Conservation (phyloP, 2,113 vertebrate species). For the Anolis sagrei region DNA sequence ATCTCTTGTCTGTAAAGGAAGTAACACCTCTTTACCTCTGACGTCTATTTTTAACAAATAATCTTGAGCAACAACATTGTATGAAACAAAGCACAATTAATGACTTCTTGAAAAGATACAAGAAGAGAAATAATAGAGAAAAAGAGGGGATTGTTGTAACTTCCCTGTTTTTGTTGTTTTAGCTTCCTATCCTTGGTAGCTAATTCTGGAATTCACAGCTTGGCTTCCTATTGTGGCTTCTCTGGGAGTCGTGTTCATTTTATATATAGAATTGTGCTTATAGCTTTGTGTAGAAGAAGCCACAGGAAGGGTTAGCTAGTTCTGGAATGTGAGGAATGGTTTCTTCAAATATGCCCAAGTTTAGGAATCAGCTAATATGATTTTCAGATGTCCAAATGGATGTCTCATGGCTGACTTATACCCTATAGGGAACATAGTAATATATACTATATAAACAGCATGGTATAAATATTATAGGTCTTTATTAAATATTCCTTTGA, state of each 20-base stretch:
- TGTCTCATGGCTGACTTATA: neutral
- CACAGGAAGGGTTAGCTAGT: conserved; percentile 46
- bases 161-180: conserved; percentile 59
- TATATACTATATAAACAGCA: neutral
- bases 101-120: conserved; percentile 68
- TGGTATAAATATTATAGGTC: neutral
- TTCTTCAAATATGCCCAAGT: conserved; percentile 61
- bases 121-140: conserved; percentile 68
- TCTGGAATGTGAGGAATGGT: conserved; percentile 59
- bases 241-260: conserved; percentile 59
- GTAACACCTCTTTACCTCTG: neutral
- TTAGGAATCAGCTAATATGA: conserved; percentile 43
- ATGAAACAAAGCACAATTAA: conserved; percentile 67
- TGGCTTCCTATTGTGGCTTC: conserved; percentile 67
- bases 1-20: neutral
- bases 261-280: conserved; percentile 56
- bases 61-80: conserved; percentile 42
- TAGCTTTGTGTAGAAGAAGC: conserved; percentile 56
- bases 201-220: conserved; percentile 68
- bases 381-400: conserved; percentile 47
- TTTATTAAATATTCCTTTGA: neutral
- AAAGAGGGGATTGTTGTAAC: conserved; percentile 54
- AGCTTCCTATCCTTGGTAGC: conserved; percentile 69
- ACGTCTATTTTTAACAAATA: conserved; percentile 62
- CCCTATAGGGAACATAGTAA: neutral